Percentiles rank a stretch among this genome's conserved stretches.
Evolutionary conservation across 2,888 invertebrate genomes (phyloP).

Genomic region (Lypha dubia): DNA sequence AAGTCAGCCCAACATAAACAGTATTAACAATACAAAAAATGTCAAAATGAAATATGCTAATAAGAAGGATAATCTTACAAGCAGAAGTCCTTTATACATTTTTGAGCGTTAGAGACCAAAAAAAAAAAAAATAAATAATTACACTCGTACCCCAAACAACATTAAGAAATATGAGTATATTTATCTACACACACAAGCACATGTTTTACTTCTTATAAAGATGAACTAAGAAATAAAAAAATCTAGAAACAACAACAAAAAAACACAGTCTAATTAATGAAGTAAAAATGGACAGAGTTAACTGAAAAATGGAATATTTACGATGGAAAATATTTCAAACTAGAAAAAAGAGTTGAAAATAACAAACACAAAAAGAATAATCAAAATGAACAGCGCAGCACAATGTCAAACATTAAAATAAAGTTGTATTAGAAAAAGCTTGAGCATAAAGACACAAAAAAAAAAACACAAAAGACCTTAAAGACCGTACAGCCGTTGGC

Average conservation of each 20-base stretch:
- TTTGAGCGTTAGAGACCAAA: constrained; percentile 38
- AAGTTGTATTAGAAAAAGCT: constrained; percentile 57
- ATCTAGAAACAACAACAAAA: not conserved
- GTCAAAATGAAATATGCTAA: constrained; percentile 70
- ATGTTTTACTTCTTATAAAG: constrained; percentile 36
- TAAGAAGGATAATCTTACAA: constrained; percentile 70
- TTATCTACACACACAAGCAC: too few species aligned
- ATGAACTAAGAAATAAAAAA: constrained; percentile 12
- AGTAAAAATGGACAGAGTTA: constrained; percentile 56
- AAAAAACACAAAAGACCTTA: not conserved
- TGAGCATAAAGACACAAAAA: constrained; percentile 9
- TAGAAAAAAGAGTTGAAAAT: constrained; percentile 18
- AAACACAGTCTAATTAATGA: constrained; percentile 65
- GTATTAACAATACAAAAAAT: constrained; percentile 39
- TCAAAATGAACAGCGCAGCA: not conserved
- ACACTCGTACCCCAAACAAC: not conserved
- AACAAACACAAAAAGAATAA: not conserved
- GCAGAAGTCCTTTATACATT: constrained; percentile 62
- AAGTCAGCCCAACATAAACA: too few species aligned
- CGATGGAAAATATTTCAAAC: constrained; percentile 25
- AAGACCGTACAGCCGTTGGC: constrained; percentile 57
- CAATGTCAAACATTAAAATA: constrained; percentile 63
- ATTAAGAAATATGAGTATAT: constrained; percentile 14
- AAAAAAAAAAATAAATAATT: constrained; percentile 28
- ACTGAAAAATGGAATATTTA: not conserved